Evolutionary conservation across 2,888 invertebrate genomes (phyloP).

Genomic region (Monopis laevigella): DNA sequence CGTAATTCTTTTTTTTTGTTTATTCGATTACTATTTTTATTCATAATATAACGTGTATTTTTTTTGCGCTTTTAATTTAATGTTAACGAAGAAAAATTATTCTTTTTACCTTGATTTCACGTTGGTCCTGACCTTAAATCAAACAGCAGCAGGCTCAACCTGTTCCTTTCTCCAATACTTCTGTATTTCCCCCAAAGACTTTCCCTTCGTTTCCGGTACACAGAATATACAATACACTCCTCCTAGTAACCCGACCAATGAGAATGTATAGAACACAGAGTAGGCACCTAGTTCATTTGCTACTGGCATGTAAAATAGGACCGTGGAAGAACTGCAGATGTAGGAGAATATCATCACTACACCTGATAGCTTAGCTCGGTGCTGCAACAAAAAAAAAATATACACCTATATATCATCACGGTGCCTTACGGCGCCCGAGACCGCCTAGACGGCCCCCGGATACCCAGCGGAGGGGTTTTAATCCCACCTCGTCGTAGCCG

Average conservation of each 20-base stretch:
- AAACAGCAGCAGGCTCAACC: constrained; percentile 4
- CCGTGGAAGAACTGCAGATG: constrained; percentile 45
- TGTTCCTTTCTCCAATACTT: constrained; percentile 27
- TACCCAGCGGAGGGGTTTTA: no score
- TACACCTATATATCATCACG: neutral
- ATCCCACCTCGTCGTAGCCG: no score
- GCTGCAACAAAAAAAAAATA: constrained; percentile 24
- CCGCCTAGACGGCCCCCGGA: no score
- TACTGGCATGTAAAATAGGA: constrained; percentile 14
- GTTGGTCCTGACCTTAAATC: no score
- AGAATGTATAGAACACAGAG: constrained; percentile 48
- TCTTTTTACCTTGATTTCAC: no score
- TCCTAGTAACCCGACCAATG: constrained; percentile 37
- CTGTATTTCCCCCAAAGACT: constrained; percentile 41
- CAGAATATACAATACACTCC: constrained; percentile 42
- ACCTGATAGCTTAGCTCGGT: constrained; percentile 44
- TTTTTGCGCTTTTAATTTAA: no score
- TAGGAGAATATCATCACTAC: constrained; percentile 45
- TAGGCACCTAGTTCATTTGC: constrained; percentile 33
- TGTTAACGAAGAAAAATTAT: no score
- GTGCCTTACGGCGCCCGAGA: no score
- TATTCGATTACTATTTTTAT: no score
- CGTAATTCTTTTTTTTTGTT: no score
- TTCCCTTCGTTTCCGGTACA: constrained; percentile 60
- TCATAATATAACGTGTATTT: no score